These are phyloP conservation scores for Drosophila takahashii DNA, from an alignment of 1,140 invertebrate species.

Conservation along the genomic window DNA sequence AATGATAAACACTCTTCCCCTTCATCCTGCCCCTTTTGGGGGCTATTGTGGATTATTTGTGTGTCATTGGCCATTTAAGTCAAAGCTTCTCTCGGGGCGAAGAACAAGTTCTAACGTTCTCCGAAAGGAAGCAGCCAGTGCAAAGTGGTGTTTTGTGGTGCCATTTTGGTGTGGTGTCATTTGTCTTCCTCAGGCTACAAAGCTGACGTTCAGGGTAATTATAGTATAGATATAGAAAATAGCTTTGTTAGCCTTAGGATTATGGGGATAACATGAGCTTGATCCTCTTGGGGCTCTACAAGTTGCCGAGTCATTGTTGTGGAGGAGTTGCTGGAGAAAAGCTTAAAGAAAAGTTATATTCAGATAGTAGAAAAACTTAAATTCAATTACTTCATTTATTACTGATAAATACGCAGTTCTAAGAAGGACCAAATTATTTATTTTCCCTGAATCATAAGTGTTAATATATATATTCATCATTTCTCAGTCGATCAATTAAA, in stretches of 20 bases:
- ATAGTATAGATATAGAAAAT: constrained; percentile 19
- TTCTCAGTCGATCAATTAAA: neutral
- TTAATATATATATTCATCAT: too few species aligned
- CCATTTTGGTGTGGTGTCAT: constrained; percentile 24
- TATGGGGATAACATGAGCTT: constrained; percentile 22
- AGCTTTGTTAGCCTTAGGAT: constrained; percentile 23
- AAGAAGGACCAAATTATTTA: too few species aligned
- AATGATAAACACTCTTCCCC: constrained; percentile 24
- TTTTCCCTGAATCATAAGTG: neutral
- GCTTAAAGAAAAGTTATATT: neutral
- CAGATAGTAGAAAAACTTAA: neutral
- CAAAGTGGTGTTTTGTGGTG: constrained; percentile 16
- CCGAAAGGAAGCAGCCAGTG: constrained; percentile 12
- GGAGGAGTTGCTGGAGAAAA: neutral
- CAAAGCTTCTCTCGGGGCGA: constrained; percentile 21
- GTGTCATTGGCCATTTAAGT: constrained; percentile 53
- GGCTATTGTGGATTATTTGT: constrained; percentile 45
- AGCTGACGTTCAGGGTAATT: constrained; percentile 28
- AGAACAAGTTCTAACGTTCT: constrained; percentile 11
- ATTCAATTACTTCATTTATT: neutral
- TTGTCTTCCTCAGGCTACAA: constrained; percentile 37
- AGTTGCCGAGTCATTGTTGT: neutral
- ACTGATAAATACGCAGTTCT: too few species aligned
- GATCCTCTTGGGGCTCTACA: constrained; percentile 9
- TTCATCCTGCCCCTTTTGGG: neutral